Evolutionary conservation across 2,113 vertebrate species (phyloP), one percentile per base, ranked within the genome.

Genomic region (Indicator maculatus): DNA sequence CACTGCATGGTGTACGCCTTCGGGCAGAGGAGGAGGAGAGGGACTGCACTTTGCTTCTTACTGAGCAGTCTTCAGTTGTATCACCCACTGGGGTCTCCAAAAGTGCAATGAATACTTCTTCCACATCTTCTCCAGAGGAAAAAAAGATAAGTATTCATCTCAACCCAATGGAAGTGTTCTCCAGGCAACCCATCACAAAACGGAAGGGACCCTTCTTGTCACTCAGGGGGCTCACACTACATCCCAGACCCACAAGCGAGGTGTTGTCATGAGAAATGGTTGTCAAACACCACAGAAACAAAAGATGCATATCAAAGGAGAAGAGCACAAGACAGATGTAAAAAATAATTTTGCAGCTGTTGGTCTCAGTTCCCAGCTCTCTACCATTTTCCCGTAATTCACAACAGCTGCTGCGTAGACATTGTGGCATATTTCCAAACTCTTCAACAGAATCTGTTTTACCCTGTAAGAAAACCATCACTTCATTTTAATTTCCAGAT

Each of bases 311-410:
- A 56, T 74, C 28, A 67, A 89, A 89, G 75, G 12, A 59, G 74
- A 76, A 88, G 23, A 76, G 17, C 31, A 63, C 23, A 17, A 83
- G 41, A 77, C 19, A 89, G 75, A 75, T 93, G 73, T 81, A 89
- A 86, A 88, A 87, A 87, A 83, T 27, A 87, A 70, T 86, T 83
- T 41, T 80, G 87, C 87, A 96, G 93, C 94, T 93, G 89, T 70
- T 88, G 82, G 60, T 83, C 71, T 86, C 69, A 30, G 53, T 76
- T 94, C 70, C 67, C 89, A 83, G 67, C 41, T 80, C 61, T 83
- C 47, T 52, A 33, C 30, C 41, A 64, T 63, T 55, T 72, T 21
- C 8, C 59, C 3, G 50, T 69, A 23, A 55, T 55, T 89, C 77
- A 72, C 39, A 92, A 56, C 87, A 95, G 82, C 91, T 96, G 95